phyloP scores from a whole-genome alignment of 2,797 vertebrate species.

The Girardinus metallicus region DNA sequence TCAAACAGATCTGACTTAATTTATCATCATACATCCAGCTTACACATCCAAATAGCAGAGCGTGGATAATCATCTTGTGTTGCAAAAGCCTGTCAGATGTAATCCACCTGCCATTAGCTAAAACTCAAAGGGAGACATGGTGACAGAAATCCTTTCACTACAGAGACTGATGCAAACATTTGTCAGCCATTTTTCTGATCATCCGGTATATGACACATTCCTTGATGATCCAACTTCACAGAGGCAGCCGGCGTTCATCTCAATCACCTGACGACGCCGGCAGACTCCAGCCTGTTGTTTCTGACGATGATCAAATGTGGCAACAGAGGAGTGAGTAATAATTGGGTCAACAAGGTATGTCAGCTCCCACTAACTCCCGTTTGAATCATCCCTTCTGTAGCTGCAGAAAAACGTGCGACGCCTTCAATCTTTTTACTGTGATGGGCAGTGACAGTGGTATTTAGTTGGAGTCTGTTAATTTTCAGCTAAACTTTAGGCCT shows the following conservation, averaged over 20 bases:
- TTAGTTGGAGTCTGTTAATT: slow-evolving; percentile 34
- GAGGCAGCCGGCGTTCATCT: slow-evolving; percentile 70
- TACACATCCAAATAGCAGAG: slow-evolving; percentile 33
- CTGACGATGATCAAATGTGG: slow-evolving; percentile 69
- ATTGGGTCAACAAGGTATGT: slow-evolving; percentile 80
- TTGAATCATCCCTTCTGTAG: slow-evolving; percentile 71
- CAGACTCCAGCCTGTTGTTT: slow-evolving; percentile 66
- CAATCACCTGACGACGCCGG: slow-evolving; percentile 71
- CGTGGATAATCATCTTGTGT: slow-evolving; percentile 33
- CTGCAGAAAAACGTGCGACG: slow-evolving; percentile 59
- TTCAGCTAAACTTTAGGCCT: slow-evolving; percentile 16
- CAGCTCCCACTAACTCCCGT: slow-evolving; percentile 66
- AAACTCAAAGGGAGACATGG: slow-evolving; percentile 58
- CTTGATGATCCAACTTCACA: slow-evolving; percentile 77
- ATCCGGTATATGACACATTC: slow-evolving; percentile 73
- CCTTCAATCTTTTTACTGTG: slow-evolving; percentile 65
- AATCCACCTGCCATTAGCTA: slow-evolving; percentile 51
- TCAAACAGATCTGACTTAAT: slow-evolving; percentile 5
- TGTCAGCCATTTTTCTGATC: slow-evolving; percentile 71
- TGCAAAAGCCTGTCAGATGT: slow-evolving; percentile 57
- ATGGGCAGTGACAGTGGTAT: slow-evolving; percentile 53
- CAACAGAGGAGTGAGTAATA: slow-evolving; percentile 79
- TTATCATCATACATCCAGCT: neutral
- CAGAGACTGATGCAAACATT: slow-evolving; percentile 67
- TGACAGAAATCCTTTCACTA: slow-evolving; percentile 63